Conservation (phyloP, 2,797 vertebrate genomes). For the Podarcis lilfordi region DNA sequence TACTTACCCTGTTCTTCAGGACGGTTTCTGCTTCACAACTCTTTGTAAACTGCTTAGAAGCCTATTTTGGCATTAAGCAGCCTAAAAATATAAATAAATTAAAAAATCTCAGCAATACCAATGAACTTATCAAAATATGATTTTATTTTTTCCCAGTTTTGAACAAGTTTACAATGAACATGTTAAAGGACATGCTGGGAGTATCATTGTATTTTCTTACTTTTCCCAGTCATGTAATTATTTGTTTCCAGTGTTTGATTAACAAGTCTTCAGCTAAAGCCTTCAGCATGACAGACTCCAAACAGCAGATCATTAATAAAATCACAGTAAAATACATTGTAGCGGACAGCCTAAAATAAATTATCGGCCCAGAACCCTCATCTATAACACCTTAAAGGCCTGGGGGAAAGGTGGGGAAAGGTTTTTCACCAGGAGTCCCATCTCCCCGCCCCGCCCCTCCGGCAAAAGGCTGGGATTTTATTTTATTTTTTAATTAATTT, state of each 20-base stretch:
- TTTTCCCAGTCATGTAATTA: not conserved
- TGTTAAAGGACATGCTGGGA: not conserved
- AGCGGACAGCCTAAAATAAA: not conserved
- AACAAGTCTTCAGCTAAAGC: not conserved
- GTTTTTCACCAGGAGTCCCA: too few relatives aligned
- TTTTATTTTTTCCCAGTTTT: not conserved
- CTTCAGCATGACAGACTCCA: not conserved
- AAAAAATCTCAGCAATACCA: not conserved
- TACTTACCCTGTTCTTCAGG: not conserved
- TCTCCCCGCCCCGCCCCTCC: rapidly evolving
- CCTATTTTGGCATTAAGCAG: too few relatives aligned
- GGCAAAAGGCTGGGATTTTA: too few relatives aligned
- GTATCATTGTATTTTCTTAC: not conserved
- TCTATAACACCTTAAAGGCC: not conserved
- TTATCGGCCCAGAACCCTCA: not conserved
- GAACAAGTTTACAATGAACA: not conserved
- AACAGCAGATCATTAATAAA: not conserved
- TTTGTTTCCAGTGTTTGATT: not conserved
- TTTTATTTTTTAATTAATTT: too few relatives aligned
- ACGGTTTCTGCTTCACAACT: not conserved
- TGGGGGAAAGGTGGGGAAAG: too few relatives aligned
- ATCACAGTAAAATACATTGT: not conserved
- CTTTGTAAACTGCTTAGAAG: too few relatives aligned
- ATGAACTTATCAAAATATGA: not conserved
- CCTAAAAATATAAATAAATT: too few relatives aligned